Percentiles rank a stretch among this genome's conserved stretches.
These are phyloP conservation scores for Nycteola revayana DNA, from an alignment of 2,888 invertebrate genomes.

Conservation along the genomic window DNA sequence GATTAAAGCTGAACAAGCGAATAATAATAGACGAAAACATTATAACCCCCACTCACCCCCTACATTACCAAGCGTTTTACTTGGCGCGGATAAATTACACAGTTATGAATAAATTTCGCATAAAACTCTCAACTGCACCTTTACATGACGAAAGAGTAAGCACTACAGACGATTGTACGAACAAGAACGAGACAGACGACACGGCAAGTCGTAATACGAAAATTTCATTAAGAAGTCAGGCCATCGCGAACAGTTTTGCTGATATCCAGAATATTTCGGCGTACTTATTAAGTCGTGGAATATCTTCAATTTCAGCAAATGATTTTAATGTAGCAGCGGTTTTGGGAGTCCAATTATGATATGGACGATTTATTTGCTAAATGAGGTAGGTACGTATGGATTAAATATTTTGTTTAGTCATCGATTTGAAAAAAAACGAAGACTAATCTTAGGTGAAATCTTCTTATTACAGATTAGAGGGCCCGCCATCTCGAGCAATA, in stretches of 20 bases:
- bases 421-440: no score
- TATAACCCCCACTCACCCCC: conserved; percentile 42
- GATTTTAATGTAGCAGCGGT: conserved; percentile 65
- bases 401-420: conserved; percentile 22
- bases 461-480: no score
- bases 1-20: conserved; percentile 68
- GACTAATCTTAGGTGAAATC: no score
- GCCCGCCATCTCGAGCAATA: no score
- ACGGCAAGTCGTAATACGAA: conserved; percentile 74
- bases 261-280: conserved; percentile 76
- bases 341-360: conserved; percentile 20
- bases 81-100: conserved; percentile 78
- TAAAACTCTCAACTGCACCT: conserved; percentile 80
- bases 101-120: conserved; percentile 83
- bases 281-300: conserved; percentile 68
- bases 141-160: conserved; percentile 64
- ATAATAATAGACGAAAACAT: conserved; percentile 69
- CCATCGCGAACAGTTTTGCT: conserved; percentile 68
- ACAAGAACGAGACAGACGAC: conserved; percentile 45
- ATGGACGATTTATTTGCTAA: conserved; percentile 17
- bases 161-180: conserved; percentile 25
- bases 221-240: conserved; percentile 80
- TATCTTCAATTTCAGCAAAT: conserved; percentile 61
- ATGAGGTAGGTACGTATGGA: conserved; percentile 19
- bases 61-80: conserved; percentile 71